phyloP scores from a whole-genome alignment of 2,888 invertebrate species.

The Cenopis cana region DNA sequence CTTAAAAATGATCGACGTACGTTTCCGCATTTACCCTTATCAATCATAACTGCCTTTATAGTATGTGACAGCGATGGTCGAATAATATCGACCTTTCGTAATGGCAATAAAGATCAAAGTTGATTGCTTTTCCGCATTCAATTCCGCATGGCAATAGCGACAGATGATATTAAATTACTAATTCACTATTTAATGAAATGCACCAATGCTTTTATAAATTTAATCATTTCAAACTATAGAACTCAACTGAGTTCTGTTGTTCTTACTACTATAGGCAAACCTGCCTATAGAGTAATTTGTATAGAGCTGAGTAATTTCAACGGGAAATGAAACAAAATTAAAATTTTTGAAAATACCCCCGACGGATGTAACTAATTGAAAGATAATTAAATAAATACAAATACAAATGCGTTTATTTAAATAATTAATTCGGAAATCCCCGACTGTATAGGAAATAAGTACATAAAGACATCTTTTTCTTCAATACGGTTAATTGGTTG shows the following conservation, averaged over 20 bases:
- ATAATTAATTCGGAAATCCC: too few species aligned
- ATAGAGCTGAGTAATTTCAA: not conserved
- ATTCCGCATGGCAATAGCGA: constrained; percentile 13
- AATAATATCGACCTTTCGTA: constrained; percentile 27
- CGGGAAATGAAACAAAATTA: too few species aligned
- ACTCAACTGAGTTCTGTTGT: too few species aligned
- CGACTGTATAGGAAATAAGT: too few species aligned
- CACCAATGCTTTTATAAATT: not conserved
- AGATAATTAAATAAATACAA: too few species aligned
- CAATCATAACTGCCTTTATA: constrained; percentile 43
- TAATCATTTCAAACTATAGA: not conserved
- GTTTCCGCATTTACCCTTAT: constrained; percentile 41
- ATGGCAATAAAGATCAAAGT: constrained; percentile 31
- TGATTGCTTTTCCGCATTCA: constrained; percentile 15
- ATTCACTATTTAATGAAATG: not conserved
- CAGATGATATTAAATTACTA: constrained; percentile 10
- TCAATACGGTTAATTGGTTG: too few species aligned
- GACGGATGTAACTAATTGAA: too few species aligned
- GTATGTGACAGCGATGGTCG: constrained; percentile 27
- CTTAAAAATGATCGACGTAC: constrained; percentile 43
- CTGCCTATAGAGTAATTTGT: not conserved
- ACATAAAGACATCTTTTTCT: too few species aligned
- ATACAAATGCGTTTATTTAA: too few species aligned
- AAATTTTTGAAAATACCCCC: too few species aligned
- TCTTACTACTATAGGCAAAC: too few species aligned